phyloP scores from a whole-genome alignment of 2,113 vertebrate species.

The Probosciger aterrimus region DNA sequence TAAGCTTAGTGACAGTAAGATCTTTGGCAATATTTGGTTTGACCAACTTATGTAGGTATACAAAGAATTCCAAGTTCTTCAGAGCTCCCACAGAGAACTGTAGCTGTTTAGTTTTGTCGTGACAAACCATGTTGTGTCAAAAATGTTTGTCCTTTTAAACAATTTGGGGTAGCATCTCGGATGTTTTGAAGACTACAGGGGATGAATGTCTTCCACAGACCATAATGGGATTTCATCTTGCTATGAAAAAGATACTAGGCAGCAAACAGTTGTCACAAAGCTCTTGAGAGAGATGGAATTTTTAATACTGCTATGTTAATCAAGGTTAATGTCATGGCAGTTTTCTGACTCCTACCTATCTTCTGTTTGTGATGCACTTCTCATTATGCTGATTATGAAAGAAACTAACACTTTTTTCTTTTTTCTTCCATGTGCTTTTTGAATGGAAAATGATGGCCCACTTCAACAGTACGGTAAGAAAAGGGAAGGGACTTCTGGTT shows the following conservation, averaged over 20 bases:
- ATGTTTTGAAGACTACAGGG: background rate
- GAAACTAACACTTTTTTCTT: background rate
- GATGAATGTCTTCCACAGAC: background rate
- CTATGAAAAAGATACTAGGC: background rate
- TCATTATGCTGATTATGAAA: background rate
- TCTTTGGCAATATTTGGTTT: background rate
- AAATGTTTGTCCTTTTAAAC: background rate
- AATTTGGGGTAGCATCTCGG: background rate
- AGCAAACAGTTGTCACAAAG: background rate
- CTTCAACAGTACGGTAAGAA: conserved; percentile 74
- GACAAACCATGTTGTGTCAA: background rate
- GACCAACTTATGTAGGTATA: background rate
- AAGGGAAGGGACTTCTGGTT: background rate
- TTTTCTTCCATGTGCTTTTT: conserved; percentile 40
- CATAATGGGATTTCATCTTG: background rate
- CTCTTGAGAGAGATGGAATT: background rate
- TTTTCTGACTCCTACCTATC: background rate
- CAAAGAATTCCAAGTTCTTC: background rate
- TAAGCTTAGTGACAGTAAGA: background rate
- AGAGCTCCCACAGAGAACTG: background rate
- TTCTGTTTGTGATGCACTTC: background rate
- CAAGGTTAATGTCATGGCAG: background rate
- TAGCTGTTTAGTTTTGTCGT: background rate
- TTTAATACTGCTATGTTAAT: background rate
- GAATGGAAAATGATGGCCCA: background rate